phyloP scores from a whole-genome alignment of 2,888 invertebrate species.

The Oscheius sp. region DNA sequence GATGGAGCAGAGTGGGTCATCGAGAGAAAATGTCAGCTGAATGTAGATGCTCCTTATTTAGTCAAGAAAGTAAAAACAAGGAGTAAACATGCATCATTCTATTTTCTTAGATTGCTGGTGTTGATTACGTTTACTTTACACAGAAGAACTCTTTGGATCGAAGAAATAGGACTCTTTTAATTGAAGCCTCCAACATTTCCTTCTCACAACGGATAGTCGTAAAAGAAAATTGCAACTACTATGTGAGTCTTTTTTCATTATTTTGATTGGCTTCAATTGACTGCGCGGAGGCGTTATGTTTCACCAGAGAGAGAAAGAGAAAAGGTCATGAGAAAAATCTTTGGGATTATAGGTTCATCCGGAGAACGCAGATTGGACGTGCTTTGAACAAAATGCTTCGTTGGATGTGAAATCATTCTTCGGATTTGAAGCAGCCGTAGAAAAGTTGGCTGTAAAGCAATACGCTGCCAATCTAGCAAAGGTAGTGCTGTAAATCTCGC shows the following conservation, averaged over 20 bases:
- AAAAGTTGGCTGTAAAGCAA: constrained; percentile 94
- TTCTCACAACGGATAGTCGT: constrained; percentile 85
- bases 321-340: too few species aligned
- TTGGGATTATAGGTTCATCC: constrained; percentile 82
- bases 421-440: constrained; percentile 90
- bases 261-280: too few species aligned
- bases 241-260: constrained; percentile 78
- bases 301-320: too few species aligned
- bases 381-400: constrained; percentile 90
- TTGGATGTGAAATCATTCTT: constrained; percentile 93
- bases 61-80: constrained; percentile 82
- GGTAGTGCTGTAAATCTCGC: constrained; percentile 70
- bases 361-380: constrained; percentile 91
- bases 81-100: neutral
- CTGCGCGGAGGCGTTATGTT: too few species aligned
- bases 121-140: constrained; percentile 87
- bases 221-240: constrained; percentile 86
- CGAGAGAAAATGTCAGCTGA: constrained; percentile 85
- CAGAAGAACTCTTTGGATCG: constrained; percentile 88
- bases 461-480: constrained; percentile 86
- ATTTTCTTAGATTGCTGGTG: constrained; percentile 82
- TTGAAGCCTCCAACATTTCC: constrained; percentile 91
- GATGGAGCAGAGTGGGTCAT: constrained; percentile 82
- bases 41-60: constrained; percentile 91
- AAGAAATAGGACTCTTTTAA: constrained; percentile 81